Evolutionary conservation across 1,140 invertebrate genomes (phyloP), one percentile per base, ranked within the genome.

Genomic region (Hycleus cichorii): DNA sequence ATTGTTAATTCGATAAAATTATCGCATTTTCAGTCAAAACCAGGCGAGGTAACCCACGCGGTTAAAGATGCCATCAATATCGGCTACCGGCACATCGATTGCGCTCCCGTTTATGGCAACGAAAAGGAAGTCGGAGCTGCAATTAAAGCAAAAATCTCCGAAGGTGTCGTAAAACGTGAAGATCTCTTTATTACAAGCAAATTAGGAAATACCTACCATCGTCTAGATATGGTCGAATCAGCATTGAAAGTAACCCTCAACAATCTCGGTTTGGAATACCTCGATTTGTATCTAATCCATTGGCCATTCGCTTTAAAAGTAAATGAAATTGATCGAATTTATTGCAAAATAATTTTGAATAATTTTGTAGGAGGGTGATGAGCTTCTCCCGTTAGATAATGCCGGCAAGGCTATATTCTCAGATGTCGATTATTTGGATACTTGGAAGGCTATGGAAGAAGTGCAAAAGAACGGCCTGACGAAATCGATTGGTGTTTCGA

Each of bases 401-500:
- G 68, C 83, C 67, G 78, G 72, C n/a, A 74, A 69, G 26, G 59
- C 72, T 18, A 38, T 69, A 56, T 64, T 74, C 43, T 73, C 74
- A 25, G 72, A 76, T 49, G 76, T 79, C 24, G 81, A 86, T 61
- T 83, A 82, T 55, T n/a, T 83, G 9, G 82, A 83, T 11, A 83
- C 87, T 10, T 89, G 86, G 86, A 81, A 78, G 62, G 83, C 76
- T 3, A 85, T 94, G 83, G 91, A 93, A 72, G 69, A 79, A 32
- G 77, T 83, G 47, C 75, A 83, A 0, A 74, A 81, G 42, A 77
- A 83, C 61, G 89, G 89, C 2, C 72, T 91, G 7, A 75, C 82
- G 0, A 86, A 81, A 64, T 83, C 85, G 9, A 93, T 95, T 62
- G 93, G 93, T 3, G 72, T 95, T 0, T 94, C 90, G 7, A 95